Conservation (phyloP, 2,797 vertebrate species). For the Calcarius lapponicus region DNA sequence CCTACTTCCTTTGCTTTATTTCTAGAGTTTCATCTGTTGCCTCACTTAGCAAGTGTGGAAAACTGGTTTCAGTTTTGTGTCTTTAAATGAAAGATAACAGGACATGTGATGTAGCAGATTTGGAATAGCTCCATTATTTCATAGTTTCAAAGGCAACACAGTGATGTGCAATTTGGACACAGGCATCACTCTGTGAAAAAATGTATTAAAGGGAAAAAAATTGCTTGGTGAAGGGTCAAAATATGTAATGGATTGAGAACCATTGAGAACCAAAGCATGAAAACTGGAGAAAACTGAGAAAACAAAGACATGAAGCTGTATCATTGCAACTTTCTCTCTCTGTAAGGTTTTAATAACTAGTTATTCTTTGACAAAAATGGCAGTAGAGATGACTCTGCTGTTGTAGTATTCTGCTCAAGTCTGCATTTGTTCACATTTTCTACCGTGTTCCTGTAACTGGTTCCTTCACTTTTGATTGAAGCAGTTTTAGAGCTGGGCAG, state of each 20-base stretch:
- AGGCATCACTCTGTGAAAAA: neutral
- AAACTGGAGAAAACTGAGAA: neutral
- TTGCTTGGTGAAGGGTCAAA: neutral
- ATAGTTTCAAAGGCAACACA: neutral
- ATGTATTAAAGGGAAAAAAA: neutral
- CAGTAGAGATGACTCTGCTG: neutral
- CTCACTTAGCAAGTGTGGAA: neutral
- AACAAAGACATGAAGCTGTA: neutral
- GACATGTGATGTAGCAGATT: neutral
- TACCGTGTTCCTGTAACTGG: neutral
- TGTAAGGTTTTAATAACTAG: neutral
- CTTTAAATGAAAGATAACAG: neutral
- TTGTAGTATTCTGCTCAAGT: neutral
- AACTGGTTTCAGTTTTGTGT: neutral
- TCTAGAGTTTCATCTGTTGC: neutral
- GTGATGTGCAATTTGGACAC: neutral
- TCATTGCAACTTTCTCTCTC: neutral
- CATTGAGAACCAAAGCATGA: neutral
- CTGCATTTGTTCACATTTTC: neutral
- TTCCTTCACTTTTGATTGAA: neutral
- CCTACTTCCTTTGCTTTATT: neutral
- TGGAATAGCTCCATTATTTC: neutral
- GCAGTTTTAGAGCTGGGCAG: neutral
- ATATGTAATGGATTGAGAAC: neutral
- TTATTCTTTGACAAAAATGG: neutral